phyloP scores from a whole-genome alignment of 2,888 invertebrate genomes.

The Margaritifera margaritifera region DNA sequence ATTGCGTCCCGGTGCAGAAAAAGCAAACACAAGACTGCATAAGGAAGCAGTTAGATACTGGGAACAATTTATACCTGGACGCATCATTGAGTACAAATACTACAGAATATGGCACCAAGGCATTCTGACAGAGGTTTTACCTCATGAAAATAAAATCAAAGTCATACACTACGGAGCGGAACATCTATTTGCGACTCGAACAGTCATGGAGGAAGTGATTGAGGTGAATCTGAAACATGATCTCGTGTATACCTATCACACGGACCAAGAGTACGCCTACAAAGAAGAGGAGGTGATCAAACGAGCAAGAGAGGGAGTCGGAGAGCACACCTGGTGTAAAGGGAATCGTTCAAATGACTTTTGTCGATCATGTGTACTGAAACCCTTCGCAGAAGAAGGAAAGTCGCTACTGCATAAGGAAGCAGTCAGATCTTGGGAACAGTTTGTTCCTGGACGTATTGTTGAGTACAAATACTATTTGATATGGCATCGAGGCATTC shows the following conservation, averaged over 20 bases:
- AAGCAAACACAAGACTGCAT: conserved; percentile 1
- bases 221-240: conserved; percentile 5
- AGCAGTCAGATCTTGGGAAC: conserved; percentile 9
- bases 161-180: conserved; percentile 20
- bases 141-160: conserved; percentile 8
- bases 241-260: conserved; percentile 8
- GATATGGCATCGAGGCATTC: conserved; percentile 13
- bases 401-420: neutral
- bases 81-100: conserved; percentile 17
- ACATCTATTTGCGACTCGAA: conserved; percentile 8
- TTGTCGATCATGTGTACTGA: neutral
- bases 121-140: conserved; percentile 10
- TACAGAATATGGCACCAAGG: conserved; percentile 18
- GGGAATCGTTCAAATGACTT: neutral
- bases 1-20: neutral
- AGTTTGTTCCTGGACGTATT: conserved; percentile 14
- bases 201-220: conserved; percentile 13
- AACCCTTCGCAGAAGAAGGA: neutral
- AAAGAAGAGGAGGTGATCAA: conserved; percentile 7
- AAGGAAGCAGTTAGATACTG: neutral
- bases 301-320: conserved; percentile 15
- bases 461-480: conserved; percentile 10
- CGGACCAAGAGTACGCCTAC: conserved; percentile 12
- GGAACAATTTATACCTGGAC: conserved; percentile 12
- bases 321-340: conserved; percentile 6